Evolutionary conservation across 1,140 invertebrate genomes (phyloP).

Genomic region (Pentalonia nigronervosa): DNA sequence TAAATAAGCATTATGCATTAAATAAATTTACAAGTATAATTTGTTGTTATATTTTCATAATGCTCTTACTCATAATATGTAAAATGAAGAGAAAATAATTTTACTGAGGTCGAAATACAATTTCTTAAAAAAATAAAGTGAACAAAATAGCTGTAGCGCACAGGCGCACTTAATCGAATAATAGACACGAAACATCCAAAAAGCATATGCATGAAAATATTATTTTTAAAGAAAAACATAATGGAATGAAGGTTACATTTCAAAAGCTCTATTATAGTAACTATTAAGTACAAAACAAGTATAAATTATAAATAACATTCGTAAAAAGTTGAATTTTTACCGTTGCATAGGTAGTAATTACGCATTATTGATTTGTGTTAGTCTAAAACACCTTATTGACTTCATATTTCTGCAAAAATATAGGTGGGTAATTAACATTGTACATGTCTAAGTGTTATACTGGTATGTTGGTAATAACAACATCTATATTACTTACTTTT

Average conservation of each 20-base stretch:
- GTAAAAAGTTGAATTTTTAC: not conserved
- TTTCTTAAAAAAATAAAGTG: not conserved
- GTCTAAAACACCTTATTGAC: too few species aligned
- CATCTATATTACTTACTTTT: too few species aligned
- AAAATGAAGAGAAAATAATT: not conserved
- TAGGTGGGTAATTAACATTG: too few species aligned
- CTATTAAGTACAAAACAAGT: not conserved
- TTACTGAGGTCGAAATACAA: not conserved
- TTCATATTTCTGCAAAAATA: too few species aligned
- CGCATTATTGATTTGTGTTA: too few species aligned
- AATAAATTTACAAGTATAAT: not conserved
- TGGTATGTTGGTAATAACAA: too few species aligned
- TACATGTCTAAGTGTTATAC: too few species aligned
- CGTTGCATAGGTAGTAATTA: too few species aligned
- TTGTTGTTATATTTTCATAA: not conserved
- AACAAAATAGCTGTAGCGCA: not conserved
- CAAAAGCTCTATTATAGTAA: not conserved
- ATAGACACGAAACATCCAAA: not conserved
- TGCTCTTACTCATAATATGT: not conserved
- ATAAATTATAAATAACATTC: not conserved
- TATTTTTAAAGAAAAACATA: not conserved
- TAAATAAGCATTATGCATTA: not conserved
- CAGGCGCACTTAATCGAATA: not conserved
- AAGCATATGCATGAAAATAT: not conserved
- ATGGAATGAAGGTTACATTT: not conserved